phyloP scores from a whole-genome alignment of 2,113 vertebrate species.

The Edolisoma coerulescens region DNA sequence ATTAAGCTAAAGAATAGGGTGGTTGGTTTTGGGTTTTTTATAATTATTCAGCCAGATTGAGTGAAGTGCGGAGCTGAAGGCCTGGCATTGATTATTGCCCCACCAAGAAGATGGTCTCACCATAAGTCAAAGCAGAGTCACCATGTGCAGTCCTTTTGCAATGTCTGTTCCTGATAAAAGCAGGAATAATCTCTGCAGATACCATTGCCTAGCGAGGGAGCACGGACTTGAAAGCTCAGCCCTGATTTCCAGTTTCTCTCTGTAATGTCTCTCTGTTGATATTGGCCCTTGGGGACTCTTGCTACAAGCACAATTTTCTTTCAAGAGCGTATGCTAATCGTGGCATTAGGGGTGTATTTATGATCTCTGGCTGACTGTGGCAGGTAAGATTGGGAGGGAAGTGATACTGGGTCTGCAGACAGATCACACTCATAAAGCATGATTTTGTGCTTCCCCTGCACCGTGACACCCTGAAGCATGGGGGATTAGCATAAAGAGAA shows the following conservation, averaged over 20 bases:
- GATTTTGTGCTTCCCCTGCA: constrained; percentile 12
- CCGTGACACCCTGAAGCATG: neutral
- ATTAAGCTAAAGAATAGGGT: neutral
- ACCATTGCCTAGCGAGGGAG: neutral
- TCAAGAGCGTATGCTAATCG: constrained; percentile 49
- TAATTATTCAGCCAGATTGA: neutral
- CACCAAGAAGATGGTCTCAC: neutral
- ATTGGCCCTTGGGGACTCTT: constrained; percentile 31
- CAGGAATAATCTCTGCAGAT: neutral
- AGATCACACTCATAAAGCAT: constrained; percentile 31
- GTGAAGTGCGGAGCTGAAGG: neutral
- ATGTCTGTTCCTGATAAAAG: neutral
- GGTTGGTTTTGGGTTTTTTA: neutral
- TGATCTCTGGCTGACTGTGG: constrained; percentile 28
- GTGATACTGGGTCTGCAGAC: neutral
- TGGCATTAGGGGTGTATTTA: constrained; percentile 50
- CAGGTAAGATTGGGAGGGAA: constrained; percentile 46
- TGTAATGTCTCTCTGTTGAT: constrained; percentile 40
- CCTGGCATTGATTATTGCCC: neutral
- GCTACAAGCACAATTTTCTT: constrained; percentile 56
- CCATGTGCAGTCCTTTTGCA: neutral
- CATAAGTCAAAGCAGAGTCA: neutral
- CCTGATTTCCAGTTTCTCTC: constrained; percentile 18
- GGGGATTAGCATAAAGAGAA: constrained; percentile 37
- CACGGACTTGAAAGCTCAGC: neutral